Evolutionary conservation across 1,140 invertebrate species (phyloP).

Genomic region (Drosophila orosa): DNA sequence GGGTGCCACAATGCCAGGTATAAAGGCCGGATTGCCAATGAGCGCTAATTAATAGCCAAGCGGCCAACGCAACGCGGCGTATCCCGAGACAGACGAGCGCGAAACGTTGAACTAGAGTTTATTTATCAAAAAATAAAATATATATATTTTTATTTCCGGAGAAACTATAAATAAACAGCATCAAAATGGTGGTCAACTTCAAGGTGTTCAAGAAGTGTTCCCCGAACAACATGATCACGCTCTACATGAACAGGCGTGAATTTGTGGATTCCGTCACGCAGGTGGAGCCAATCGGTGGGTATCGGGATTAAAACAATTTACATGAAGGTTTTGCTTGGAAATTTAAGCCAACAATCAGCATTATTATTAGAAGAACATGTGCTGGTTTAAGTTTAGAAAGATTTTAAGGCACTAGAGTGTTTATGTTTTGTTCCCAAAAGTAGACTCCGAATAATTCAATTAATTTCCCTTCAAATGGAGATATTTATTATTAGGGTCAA

Average conservation of each 20-base stretch:
- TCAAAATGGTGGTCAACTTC: conserved; percentile 92
- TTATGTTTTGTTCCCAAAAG: neutral
- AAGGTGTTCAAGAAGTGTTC: conserved; percentile 98
- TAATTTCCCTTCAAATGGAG: neutral
- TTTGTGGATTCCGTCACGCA: conserved; percentile 97
- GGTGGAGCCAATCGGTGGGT: conserved; percentile 95
- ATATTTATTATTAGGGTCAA: neutral
- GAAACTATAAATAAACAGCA: conserved; percentile 6
- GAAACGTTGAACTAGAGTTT: conserved; percentile 28
- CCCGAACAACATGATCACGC: conserved; percentile 96
- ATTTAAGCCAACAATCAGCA: neutral
- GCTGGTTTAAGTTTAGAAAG: neutral
- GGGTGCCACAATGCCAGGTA: conserved; percentile 64
- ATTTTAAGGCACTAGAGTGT: neutral
- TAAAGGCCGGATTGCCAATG: conserved; percentile 74
- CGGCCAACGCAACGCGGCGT: conserved; percentile 69
- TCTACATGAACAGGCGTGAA: conserved; percentile 98
- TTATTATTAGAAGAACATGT: neutral
- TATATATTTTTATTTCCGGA: neutral
- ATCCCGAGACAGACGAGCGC: conserved; percentile 45
- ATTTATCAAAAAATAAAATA: neutral
- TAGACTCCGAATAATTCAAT: neutral
- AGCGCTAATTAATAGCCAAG: conserved; percentile 73
- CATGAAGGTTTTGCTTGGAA: neutral
- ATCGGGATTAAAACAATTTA: too few relatives aligned